Base-by-base conservation (phyloP, 2,113 vertebrate species). In the Hemiscyllium ocellatum region DNA sequence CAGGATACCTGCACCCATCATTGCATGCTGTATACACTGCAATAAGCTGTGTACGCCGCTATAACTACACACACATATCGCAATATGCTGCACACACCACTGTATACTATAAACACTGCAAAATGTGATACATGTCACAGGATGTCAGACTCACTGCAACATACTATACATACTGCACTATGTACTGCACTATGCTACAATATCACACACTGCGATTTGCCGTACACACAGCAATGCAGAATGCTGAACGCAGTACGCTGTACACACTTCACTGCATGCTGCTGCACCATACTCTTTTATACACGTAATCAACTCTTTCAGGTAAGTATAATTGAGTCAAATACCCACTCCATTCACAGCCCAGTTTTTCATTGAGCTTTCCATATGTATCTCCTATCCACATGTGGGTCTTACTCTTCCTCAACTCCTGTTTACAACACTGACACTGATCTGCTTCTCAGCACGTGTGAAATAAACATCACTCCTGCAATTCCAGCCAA, bases 391-490 rank as follows among this genome's bases (percentile, higher is more conserved):
- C 0, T 91, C 89, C 10, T 56, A 89, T 61, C 26, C 85, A 2
- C 47, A 19, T 61, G 8, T 89, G 12, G 61, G 22, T 0, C 33
- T 37, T 33, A 20, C 33, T 93, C 5, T 17, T 37, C 17, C 61
- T 91, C 5, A 66, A 17, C 56, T 91, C 19, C 61, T 37, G 65
- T 65, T 15, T n/a, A 61, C 87, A 65, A 61, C n/a, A 65, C 7
- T 66, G 80, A 83, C 17, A 37, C n/a, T 37, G 66, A 93, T 37
- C 89, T 65, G n/a, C 22, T 93, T 93, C 89, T 66, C 89, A 68
- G 89, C 20, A 68, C 61, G 22, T 47, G 89, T 42, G 89, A 93
- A 93, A 93, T 90, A 66, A 93, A 93, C 66, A 66, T 93, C 29
- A 33, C 56, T n/a, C 19, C 89, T 42, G 89, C 4, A 37, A 19